Evolutionary conservation across 2,113 vertebrate species (phyloP), one percentile per base, ranked within the genome.

Genomic region (Coptodon bakossiorum): DNA sequence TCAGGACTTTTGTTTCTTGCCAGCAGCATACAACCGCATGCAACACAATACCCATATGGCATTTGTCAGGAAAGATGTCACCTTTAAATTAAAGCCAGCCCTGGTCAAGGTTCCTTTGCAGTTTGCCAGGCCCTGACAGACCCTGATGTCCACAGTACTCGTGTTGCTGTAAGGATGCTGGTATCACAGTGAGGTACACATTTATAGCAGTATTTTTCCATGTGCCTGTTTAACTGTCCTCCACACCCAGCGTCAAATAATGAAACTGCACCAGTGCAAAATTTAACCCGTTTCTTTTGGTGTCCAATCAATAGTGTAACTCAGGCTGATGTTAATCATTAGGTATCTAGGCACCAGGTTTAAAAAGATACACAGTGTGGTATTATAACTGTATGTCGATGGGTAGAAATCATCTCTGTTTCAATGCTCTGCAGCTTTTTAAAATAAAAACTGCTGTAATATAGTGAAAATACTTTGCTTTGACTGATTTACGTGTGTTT

Each of bases 401-500:
- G 85, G 82, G 50, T 85, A 78, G 66, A 86, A 63, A 66, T 76
- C 82, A 16, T 80, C 50, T 14, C 71, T 45, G 63, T 38, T 80
- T 38, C 56, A 57, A 29, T 52, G 7, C 16, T 76, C 81, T 83
- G 16, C 82, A 91, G 89, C 81, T 91, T 88, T 91, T 87, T 85
- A 24, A 88, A 89, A 89, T 90, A 84, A 90, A 92, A 93, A 71
- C 2, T 3, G 43, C 66, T 82, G 85, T 90, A 90, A 86, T 68
- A 86, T 76, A 68, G 82, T 79, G 27, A 63, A 83, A 87, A 63
- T 76, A 83, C n/a, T 90, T 83, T 84, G 59, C 86, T 89, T 76
- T 80, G 82, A 87, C 81, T 90, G 86, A 66, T 92, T 87, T 92
- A 80, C 83, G 53, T 83, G 83, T 85, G 85, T 92, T 92, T 92